Evolutionary conservation across 2,888 invertebrate species (phyloP), one percentile per base, ranked within the genome.

Genomic region (Nomada lathburiana): DNA sequence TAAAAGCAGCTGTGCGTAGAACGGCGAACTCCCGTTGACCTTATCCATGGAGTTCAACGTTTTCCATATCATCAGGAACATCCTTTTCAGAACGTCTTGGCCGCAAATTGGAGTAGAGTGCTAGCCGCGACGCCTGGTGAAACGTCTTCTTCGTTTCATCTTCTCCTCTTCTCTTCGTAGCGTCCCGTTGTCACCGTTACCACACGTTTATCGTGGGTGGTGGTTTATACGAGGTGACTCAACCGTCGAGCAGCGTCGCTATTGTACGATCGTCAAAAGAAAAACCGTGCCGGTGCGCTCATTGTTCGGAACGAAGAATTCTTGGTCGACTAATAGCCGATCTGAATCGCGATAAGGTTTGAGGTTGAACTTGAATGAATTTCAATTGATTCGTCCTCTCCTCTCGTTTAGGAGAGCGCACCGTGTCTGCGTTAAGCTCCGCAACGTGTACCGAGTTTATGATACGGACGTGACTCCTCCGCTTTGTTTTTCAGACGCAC

Each of bases 51-150:
- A n/a, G 84, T 86, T 87, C 82, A 86, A 86, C 83, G 76, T 78
- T 88, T 88, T 85, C 85, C 85, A 72, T 76, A 86, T 87, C 86
- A 86, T 82, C 88, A 76, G 85, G 73, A 85, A 90, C 90, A 89
- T 91, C 89, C 88, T 91, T 86, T 88, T 90, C 89, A 89, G 83
- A 80, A 80, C 75, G 86, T 69, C 78, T 47, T n/a, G 29, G 71
- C 69, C 73, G 86, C 87, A 89, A 91, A 91, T 91, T 91, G 88
- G 83, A 80, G 84, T 89, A 89, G 90, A 91, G 87, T 89, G 86
- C 82, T 84, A 67, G 72, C 82, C 47, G 53, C 62, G 47, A 20
- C 73, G 74, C 80, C 47, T 3, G 16, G 63, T 16, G 76, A 78
- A 76, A 70, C 80, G 69, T 83, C 77, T 71, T 80, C 84, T 76